These are phyloP conservation scores for Paramisgurnus dabryanus DNA, from an alignment of 2,113 vertebrate species.

Conservation along the genomic window DNA sequence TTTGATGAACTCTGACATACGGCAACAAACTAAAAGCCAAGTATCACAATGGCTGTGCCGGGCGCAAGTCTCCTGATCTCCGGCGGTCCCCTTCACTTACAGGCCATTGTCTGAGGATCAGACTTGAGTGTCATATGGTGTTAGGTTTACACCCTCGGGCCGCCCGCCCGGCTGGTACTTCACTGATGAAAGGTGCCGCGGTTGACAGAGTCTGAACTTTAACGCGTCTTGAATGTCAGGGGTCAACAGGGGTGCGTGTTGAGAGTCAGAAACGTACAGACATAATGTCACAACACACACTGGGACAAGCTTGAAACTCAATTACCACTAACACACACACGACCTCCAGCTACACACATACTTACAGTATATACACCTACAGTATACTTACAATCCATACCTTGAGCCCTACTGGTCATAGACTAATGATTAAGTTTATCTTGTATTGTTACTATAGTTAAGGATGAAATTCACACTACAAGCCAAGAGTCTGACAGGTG, in stretches of 20 bases:
- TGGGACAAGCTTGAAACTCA: conserved; percentile 63
- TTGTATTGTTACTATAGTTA: too few species aligned
- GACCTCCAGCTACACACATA: neutral
- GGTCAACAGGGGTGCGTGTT: conserved; percentile 48
- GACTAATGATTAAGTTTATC: too few species aligned
- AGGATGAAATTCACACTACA: too few species aligned
- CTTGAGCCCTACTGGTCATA: too few species aligned
- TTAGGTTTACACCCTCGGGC: conserved; percentile 12
- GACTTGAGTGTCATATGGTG: conserved; percentile 16
- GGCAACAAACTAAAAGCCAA: conserved; percentile 1
- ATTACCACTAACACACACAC: conserved; percentile 66
- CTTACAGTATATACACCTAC: neutral
- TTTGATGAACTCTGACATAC: conserved; percentile 14
- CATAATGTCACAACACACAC: conserved; percentile 66
- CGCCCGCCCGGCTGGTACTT: conserved; percentile 22
- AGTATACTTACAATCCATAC: neutral
- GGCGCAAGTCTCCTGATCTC: conserved; percentile 13
- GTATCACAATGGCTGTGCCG: neutral
- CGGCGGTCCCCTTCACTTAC: conserved; percentile 10
- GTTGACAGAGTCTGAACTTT: conserved; percentile 52
- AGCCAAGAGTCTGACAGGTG: too few species aligned
- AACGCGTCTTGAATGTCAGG: conserved; percentile 63
- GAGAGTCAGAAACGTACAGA: conserved; percentile 60
- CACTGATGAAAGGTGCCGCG: conserved; percentile 54
- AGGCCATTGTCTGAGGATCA: neutral